Conservation (phyloP, 2,888 invertebrate genomes). For the Amiota mariae region DNA sequence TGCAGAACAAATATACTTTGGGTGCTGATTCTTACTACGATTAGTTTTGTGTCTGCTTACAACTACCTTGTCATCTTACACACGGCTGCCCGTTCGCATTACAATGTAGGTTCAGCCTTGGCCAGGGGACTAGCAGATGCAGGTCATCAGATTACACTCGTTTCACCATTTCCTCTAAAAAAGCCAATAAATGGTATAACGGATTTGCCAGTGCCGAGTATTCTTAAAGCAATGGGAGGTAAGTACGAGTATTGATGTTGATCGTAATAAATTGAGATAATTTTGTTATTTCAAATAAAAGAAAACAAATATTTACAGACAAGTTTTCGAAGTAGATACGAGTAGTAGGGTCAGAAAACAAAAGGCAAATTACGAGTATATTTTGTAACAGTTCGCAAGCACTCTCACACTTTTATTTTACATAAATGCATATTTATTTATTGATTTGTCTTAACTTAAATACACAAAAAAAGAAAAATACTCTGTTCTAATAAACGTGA, state of each 20-base stretch:
- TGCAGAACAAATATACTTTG: background rate
- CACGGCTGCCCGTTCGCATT: slow-evolving; percentile 49
- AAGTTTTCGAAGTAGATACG: no score
- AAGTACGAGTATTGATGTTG: slow-evolving; percentile 28
- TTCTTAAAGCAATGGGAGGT: slow-evolving; percentile 49
- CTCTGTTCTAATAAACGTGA: no score
- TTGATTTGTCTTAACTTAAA: no score
- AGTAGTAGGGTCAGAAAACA: no score
- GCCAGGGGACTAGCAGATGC: slow-evolving; percentile 64
- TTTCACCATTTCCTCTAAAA: slow-evolving; percentile 61
- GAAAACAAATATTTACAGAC: background rate
- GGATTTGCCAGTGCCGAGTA: slow-evolving; percentile 44
- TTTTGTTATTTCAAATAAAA: background rate
- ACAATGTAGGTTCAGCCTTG: slow-evolving; percentile 64
- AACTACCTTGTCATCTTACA: slow-evolving; percentile 15
- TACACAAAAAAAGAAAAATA: no score
- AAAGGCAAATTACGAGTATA: no score
- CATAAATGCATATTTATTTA: no score
- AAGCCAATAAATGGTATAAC: slow-evolving; percentile 57
- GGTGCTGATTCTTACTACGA: background rate
- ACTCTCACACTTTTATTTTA: no score
- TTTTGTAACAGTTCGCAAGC: no score
- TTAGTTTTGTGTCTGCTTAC: background rate
- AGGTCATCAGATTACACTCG: slow-evolving; percentile 70
- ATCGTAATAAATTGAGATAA: background rate